Evolutionary conservation across 2,113 vertebrate genomes (phyloP).

Genomic region (Sciurus niger): DNA sequence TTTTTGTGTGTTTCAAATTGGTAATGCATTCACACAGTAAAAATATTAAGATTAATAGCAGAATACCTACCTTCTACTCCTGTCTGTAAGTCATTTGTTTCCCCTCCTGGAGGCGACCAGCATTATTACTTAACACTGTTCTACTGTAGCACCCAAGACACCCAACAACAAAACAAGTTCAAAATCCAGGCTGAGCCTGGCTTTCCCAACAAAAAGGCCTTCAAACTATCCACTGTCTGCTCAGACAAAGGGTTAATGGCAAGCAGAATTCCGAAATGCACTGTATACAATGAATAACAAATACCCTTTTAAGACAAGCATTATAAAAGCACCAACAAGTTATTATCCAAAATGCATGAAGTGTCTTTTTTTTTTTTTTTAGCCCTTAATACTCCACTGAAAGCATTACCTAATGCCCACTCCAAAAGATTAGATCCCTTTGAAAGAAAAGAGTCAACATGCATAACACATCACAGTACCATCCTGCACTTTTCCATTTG

Average conservation of each 20-base stretch:
- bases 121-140: neutral
- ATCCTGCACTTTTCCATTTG: constrained; percentile 74
- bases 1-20: neutral
- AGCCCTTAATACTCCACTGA: constrained; percentile 76
- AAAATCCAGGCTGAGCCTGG: neutral
- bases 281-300: constrained; percentile 83
- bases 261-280: constrained; percentile 62
- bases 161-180: neutral
- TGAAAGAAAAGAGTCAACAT: constrained; percentile 80
- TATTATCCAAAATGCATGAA: constrained; percentile 86
- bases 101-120: neutral
- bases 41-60: neutral
- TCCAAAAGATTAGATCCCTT: constrained; percentile 85
- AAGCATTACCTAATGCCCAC: constrained; percentile 86
- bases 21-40: neutral
- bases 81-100: neutral
- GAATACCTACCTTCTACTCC: neutral
- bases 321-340: constrained; percentile 87
- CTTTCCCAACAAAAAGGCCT: neutral
- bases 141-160: neutral
- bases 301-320: constrained; percentile 81
- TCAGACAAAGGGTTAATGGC: constrained; percentile 76
- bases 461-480: constrained; percentile 71
- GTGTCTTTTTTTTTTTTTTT: constrained; percentile 81
- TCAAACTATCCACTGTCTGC: neutral